Base-by-base conservation (phyloP, 1,140 invertebrate species). In the Atopsyche davidsoni region DNA sequence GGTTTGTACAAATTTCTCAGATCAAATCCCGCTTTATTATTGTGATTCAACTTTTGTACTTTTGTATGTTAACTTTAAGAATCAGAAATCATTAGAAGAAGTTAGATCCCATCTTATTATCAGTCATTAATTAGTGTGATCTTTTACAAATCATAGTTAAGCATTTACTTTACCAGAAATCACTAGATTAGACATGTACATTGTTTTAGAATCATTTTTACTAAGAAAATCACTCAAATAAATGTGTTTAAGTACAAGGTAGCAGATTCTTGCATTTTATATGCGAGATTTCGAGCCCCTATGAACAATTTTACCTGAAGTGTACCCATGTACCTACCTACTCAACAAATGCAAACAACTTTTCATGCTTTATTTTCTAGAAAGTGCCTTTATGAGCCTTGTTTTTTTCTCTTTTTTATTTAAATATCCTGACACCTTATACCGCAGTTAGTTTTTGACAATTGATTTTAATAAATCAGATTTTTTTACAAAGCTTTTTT, bases 391-490 rank as follows among this genome's bases (percentile, higher is more conserved):
- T 32, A 28, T 45, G 17, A 19, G 31, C 11, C 34, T 31, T 34
- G 17, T 31, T 9, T 28, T 28, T 44, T 38, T 24, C 6, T 38
- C 21, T 28, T 40, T 36, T 34, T 53, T 41, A 49, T 54, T 32
- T 49, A n/a, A n/a, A n/a, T n/a, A n/a, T n/a, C n/a, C n/a, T n/a
- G n/a, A n/a, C n/a, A n/a, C n/a, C n/a, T n/a, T 41, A 45, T 45
- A 43, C 53, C 53, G 53, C 53, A 49, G 31, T 46, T 46, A 45
- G 14, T 25, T 31, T 50, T 46, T 55, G 53, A 46, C 48, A 55
- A 46, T 55, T 49, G 40, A 50, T 41, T 55, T 46, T 49, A 55
- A 55, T 55, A 55, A 55, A 55, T 18, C 14, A 16, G 23, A 40
- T 13, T 21, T 31, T 19, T 35, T 46, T 36, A 46, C 31, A 38